Evolutionary conservation across 2,888 invertebrate species (phyloP).

Genomic region (Eupithecia insigniata): DNA sequence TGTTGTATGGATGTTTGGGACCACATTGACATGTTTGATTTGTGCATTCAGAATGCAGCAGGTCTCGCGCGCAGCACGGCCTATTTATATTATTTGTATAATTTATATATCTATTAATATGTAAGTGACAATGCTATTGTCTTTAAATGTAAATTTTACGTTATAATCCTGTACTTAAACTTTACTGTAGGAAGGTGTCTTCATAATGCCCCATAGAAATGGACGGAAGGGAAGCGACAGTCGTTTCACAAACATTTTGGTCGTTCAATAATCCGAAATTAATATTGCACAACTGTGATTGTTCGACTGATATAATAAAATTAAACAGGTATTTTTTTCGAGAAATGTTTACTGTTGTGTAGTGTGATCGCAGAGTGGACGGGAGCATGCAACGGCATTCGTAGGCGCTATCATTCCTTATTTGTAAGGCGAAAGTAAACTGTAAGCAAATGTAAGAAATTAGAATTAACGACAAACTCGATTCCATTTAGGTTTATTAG

Average conservation of each 20-base stretch:
- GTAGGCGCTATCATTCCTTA: constrained; percentile 65
- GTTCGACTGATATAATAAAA: constrained; percentile 41
- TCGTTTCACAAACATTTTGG: constrained; percentile 30
- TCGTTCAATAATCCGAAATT: constrained; percentile 25
- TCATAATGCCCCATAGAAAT: constrained; percentile 28
- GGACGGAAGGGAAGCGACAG: constrained; percentile 16
- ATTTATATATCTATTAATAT: constrained; percentile 40
- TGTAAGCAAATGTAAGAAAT: constrained; percentile 66
- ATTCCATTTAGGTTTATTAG: constrained; percentile 50
- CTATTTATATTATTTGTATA: constrained; percentile 32
- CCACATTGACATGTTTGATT: constrained; percentile 31
- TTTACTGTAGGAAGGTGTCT: constrained; percentile 25
- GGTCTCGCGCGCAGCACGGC: constrained; percentile 36
- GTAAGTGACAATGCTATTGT: constrained; percentile 50
- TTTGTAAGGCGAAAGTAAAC: constrained; percentile 66
- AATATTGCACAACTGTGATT: constrained; percentile 41
- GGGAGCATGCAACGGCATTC: constrained; percentile 55
- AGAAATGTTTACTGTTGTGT: constrained; percentile 54
- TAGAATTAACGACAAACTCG: constrained; percentile 59
- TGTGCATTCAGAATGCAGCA: constrained; percentile 46
- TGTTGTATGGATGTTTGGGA: constrained; percentile 31
- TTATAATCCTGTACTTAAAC: constrained; percentile 64
- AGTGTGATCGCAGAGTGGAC: constrained; percentile 68
- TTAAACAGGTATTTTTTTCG: constrained; percentile 47
- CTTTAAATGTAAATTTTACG: constrained; percentile 53